phyloP scores from a whole-genome alignment of 2,888 invertebrate genomes.

The Dorcus hopei region DNA sequence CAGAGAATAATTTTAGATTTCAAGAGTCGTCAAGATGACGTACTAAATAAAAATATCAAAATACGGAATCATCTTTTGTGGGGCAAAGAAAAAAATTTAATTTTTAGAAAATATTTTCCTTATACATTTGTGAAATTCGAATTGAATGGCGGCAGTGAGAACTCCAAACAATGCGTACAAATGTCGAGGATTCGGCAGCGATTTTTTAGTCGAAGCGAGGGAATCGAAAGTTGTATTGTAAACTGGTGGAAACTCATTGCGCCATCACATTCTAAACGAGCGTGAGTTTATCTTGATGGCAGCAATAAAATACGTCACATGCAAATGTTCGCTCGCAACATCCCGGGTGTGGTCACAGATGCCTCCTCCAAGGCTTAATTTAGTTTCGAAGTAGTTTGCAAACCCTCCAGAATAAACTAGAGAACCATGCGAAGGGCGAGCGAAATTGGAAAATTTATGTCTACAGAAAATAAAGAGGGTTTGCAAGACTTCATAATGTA shows the following conservation, averaged over 20 bases:
- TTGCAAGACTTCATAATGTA: constrained; percentile 36
- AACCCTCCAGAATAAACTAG: constrained; percentile 44
- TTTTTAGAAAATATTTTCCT: background rate
- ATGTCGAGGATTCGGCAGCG: background rate
- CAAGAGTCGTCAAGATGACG: too few relatives aligned
- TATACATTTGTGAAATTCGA: background rate
- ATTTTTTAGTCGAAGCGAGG: constrained; percentile 1
- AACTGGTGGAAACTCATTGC: constrained; percentile 33
- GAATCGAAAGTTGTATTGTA: constrained; percentile 29
- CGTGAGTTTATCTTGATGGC: constrained; percentile 42
- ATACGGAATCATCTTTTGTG: background rate
- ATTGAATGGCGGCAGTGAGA: background rate
- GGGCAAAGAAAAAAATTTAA: background rate
- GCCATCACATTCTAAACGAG: constrained; percentile 35
- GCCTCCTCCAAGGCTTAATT: constrained; percentile 51
- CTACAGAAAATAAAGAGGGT: constrained; percentile 45
- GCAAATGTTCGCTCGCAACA: constrained; percentile 49
- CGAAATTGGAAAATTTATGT: constrained; percentile 51
- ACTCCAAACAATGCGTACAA: background rate
- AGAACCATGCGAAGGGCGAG: constrained; percentile 41
- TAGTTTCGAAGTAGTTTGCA: constrained; percentile 50
- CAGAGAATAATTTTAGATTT: too few relatives aligned
- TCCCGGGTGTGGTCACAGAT: constrained; percentile 52
- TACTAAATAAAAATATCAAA: background rate
- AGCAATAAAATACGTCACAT: constrained; percentile 53